phyloP scores from a whole-genome alignment of 2,888 invertebrate species.

The Acleris laterana region DNA sequence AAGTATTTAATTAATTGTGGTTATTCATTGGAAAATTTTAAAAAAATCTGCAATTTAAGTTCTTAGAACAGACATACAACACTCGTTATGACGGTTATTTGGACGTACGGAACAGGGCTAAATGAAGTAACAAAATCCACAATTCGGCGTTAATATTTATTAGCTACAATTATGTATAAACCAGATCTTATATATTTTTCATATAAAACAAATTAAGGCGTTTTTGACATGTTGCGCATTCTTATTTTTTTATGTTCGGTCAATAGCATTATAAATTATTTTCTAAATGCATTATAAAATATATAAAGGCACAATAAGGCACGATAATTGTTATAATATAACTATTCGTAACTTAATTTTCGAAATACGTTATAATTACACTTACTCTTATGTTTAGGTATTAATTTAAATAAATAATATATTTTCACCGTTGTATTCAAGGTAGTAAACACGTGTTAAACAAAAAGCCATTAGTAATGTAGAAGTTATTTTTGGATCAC shows the following conservation, averaged over 20 bases:
- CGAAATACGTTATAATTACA: no score
- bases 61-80: no score
- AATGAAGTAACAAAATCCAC: background rate
- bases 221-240: conserved; percentile 3
- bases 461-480: background rate
- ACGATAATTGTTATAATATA: conserved; percentile 13
- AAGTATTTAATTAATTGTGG: no score
- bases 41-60: no score
- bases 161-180: conserved; percentile 32
- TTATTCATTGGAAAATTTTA: no score
- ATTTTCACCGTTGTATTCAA: conserved; percentile 28
- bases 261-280: conserved; percentile 18
- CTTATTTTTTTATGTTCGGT: conserved; percentile 9
- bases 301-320: conserved; percentile 28
- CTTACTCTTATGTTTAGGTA: conserved; percentile 24
- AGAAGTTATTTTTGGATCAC: background rate
- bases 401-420: conserved; percentile 36
- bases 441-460: conserved; percentile 13
- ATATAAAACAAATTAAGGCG: conserved; percentile 7
- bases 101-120: background rate
- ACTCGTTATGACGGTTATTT: no score
- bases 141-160: conserved; percentile 32
- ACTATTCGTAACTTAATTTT: conserved; percentile 5
- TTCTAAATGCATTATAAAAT: conserved; percentile 33
- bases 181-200: conserved; percentile 22